phyloP scores from a whole-genome alignment of 2,888 invertebrate species.

The Caenorhabditis sp. region DNA sequence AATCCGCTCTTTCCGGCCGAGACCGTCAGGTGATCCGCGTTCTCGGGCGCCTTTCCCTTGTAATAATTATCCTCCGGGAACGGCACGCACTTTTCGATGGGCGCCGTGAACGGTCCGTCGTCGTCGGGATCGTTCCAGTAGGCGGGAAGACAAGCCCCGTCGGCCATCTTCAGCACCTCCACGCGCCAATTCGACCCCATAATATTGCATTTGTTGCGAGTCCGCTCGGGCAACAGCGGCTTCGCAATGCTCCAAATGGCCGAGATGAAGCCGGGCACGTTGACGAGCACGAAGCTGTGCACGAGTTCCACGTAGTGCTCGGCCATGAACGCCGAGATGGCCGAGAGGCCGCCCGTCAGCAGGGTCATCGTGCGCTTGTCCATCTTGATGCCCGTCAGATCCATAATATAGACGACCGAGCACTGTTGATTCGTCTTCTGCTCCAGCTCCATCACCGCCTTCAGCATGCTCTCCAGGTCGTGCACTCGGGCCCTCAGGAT shows the following conservation, averaged over 20 bases:
- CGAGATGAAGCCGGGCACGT: constrained; percentile 75
- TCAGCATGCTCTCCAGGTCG: constrained; percentile 76
- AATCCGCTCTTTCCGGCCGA: constrained; percentile 72
- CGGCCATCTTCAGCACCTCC: constrained; percentile 73
- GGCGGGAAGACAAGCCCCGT: constrained; percentile 69
- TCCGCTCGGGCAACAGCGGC: constrained; percentile 75
- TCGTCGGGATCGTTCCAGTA: constrained; percentile 76
- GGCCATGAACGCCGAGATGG: constrained; percentile 77
- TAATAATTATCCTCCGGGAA: constrained; percentile 70
- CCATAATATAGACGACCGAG: constrained; percentile 77
- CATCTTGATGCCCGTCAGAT: constrained; percentile 73
- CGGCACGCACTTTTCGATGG: constrained; percentile 69
- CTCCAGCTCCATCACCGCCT: constrained; percentile 75
- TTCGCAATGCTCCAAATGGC: constrained; percentile 72
- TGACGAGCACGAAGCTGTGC: constrained; percentile 76
- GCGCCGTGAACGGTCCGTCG: constrained; percentile 69
- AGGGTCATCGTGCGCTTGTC: constrained; percentile 70
- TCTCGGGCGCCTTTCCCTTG: constrained; percentile 58
- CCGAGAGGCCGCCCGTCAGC: constrained; percentile 68
- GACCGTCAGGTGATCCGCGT: constrained; percentile 62
- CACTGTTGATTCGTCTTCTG: constrained; percentile 72
- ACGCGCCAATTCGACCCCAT: constrained; percentile 68
- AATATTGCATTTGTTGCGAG: constrained; percentile 73
- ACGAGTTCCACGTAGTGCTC: constrained; percentile 75
- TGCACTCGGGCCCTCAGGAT: constrained; percentile 72